phyloP scores from a whole-genome alignment of 2,888 invertebrate genomes.

The Gastrophysa polygoni region DNA sequence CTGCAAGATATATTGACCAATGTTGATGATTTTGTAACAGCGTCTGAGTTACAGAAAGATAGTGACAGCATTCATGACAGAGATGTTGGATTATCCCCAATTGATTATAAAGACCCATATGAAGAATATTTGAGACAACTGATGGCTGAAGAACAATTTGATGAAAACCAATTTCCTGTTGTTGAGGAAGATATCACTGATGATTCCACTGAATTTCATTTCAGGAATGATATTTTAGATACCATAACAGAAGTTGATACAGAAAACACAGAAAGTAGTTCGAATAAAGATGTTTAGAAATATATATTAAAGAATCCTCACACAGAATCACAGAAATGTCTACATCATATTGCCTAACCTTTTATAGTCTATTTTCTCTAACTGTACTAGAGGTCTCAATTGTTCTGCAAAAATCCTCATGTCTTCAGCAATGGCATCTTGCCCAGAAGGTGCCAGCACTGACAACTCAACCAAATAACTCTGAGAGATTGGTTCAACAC shows the following conservation, averaged over 20 bases:
- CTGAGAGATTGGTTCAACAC: slow-evolving; percentile 83
- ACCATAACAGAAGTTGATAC: slow-evolving; percentile 33
- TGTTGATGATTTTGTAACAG: too few relatives aligned
- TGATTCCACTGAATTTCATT: slow-evolving; percentile 16
- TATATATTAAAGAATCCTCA: not conserved
- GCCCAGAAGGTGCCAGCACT: slow-evolving; percentile 86
- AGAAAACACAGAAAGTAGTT: slow-evolving; percentile 24
- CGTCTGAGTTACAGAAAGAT: too few relatives aligned
- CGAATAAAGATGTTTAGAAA: slow-evolving; percentile 22
- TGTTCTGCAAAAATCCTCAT: slow-evolving; percentile 96
- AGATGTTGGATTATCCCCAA: not conserved
- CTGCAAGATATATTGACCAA: too few relatives aligned
- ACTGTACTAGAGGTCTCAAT: slow-evolving; percentile 85
- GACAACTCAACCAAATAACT: slow-evolving; percentile 94
- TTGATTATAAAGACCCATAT: slow-evolving; percentile 23
- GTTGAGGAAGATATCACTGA: not conserved
- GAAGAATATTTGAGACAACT: slow-evolving; percentile 27
- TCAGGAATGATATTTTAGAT: slow-evolving; percentile 28
- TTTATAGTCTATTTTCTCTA: slow-evolving; percentile 93
- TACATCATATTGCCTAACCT: slow-evolving; percentile 60
- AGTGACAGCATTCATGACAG: too few relatives aligned
- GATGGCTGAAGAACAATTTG: slow-evolving; percentile 19
- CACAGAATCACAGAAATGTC: not conserved
- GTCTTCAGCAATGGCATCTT: slow-evolving; percentile 94
- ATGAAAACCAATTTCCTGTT: not conserved